Base-by-base conservation (phyloP, 2,888 invertebrate genomes). In the Liodrosophila aerea region DNA sequence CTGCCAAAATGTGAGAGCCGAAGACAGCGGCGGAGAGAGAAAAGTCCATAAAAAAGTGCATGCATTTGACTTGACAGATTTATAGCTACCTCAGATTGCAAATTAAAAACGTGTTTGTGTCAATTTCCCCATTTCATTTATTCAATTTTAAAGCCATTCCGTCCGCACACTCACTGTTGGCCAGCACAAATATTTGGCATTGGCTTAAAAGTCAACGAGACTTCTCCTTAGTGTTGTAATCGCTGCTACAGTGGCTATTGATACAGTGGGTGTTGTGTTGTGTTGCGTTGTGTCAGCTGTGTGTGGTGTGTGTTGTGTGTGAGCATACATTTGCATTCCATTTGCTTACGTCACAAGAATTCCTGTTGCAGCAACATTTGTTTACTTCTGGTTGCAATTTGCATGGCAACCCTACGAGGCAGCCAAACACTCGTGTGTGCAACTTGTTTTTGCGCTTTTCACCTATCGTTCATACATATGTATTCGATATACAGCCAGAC, bases 311-410 rank as follows among this genome's bases (percentile, higher is more conserved):
- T 63, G 52, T 57, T 47, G 40, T 40, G 27, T 65, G 49, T 61
- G 45, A 69, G 72, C 76, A 73, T 78, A 73, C 53, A 73, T 76
- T 80, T 78, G 73, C 80, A 80, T 77, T 31, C 61, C 56, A 58
- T 75, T 61, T 39, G 22, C 58, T 22, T 22, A 22, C 22, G 2
- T 22, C 66, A 58, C 57, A 63, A 58, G 47, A 40, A 44, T 47
- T 11, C 39, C 15, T 27, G 30, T 43, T 36, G 39, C 16, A 64
- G 52, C 64, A 68, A 61, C 64, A 64, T 76, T 73, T 64, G 74
- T 64, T 73, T 61, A 54, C 64, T 49, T 56, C 57, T 36, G 13
- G 47, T 4, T 44, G 53, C 47, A 67, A 65, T 75, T 73, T 78
- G 50, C 64, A 75, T 76, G 61, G 50, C 49, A 66, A 45, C 64